Conservation (phyloP, 2,888 invertebrate genomes). For the Blera fallax region DNA sequence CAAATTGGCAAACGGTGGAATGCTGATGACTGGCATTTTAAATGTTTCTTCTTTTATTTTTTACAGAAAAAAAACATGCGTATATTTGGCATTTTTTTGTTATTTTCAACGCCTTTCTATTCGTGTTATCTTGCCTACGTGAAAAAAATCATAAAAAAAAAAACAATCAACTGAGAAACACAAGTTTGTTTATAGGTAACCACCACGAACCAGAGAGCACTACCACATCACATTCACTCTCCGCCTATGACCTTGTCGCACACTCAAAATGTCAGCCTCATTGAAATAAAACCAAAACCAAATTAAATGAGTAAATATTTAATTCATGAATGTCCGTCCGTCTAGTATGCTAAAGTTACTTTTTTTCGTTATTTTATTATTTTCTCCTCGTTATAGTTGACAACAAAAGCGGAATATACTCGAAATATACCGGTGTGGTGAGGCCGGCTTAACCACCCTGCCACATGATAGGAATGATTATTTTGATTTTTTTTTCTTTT, state of each 20-base stretch:
- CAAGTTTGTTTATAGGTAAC: neutral
- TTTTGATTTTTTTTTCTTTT: neutral
- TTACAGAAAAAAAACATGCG: neutral
- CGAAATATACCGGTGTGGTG: neutral
- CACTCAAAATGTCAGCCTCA: constrained; percentile 62
- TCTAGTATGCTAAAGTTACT: neutral
- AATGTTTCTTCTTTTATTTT: too few relatives aligned
- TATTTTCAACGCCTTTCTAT: neutral
- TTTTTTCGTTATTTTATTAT: neutral
- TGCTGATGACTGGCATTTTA: neutral
- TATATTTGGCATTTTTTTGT: neutral
- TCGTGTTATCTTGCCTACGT: neutral
- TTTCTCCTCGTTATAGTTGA: neutral
- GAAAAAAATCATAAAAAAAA: neutral
- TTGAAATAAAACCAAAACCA: constrained; percentile 64
- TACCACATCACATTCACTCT: constrained; percentile 2
- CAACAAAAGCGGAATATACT: neutral
- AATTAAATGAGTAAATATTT: constrained; percentile 65
- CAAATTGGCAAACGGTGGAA: constrained; percentile 47
- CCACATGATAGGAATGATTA: constrained; percentile 3
- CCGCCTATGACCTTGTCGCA: constrained; percentile 55
- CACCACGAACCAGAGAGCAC: neutral
- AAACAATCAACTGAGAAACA: neutral
- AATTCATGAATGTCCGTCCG: constrained; percentile 51
- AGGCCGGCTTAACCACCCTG: neutral